Base-by-base conservation (phyloP, 2,888 invertebrate species). In the Eudasyphora cyanicolor region DNA sequence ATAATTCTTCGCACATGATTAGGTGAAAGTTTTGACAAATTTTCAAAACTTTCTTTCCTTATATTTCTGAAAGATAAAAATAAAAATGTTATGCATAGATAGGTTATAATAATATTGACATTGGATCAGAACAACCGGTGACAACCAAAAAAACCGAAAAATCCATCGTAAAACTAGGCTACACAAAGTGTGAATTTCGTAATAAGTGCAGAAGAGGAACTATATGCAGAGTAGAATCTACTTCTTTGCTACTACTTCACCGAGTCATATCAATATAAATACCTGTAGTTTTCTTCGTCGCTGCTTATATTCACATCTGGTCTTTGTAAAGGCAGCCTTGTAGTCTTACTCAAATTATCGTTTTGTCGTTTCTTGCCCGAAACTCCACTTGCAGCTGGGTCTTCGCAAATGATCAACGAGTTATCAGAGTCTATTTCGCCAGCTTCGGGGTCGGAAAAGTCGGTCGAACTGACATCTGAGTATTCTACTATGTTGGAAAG, bases 381-480 rank as follows among this genome's bases (percentile, higher is more conserved):
- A 54, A 17, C 69, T 0, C 49, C 27, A 42, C 54, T 45, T 5
- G 62, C 29, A 5, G n/a, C 60, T 8, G 71, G 49, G 38, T 60
- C 21, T 57, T 67, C 29, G 24, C 38, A 27, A 79, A 75, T 12
- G 64, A 35, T 71, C 79, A 45, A 8, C 64, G 86, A 87, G 24
- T 85, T 86, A 62, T 90, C 89, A 3, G 89, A 87, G 91, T 96
- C 96, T 87, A 97, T 96, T 93, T 97, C 97, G 79, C 97, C 97
- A 57, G 97, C 96, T 93, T 98, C 97, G 0, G 97, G 96, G 89
- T 96, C 97, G 38, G 97, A 97, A 82, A 97, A 94, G 90, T 96
- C 97, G 92, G 97, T 97, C 14, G 97, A 97, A 92, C 97, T 97
- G 38, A 98, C 97, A 92, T 98, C 98, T 17, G 97, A 98, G 92